A percentile compares a stretch with the other conserved stretches of the same genome.
Evolutionary conservation across 2,113 vertebrate genomes (phyloP).

Genomic region (Pterocles orientalis): DNA sequence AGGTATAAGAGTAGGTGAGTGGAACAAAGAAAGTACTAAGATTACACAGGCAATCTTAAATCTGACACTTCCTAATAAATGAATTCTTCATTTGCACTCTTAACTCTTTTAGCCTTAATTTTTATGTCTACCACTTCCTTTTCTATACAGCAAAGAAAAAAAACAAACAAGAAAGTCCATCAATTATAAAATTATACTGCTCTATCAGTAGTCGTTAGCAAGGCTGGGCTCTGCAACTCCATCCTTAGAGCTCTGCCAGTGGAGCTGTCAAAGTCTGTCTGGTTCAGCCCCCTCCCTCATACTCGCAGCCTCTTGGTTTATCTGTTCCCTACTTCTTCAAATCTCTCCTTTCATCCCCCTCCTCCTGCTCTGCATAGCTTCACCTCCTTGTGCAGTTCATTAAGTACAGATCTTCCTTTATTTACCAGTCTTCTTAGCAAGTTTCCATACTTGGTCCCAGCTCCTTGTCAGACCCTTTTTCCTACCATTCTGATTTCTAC

Average conservation of each 20-base stretch:
- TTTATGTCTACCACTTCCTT: neutral
- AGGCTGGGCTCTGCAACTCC: neutral
- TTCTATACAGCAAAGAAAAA: neutral
- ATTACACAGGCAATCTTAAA: neutral
- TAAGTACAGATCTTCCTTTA: neutral
- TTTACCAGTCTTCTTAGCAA: neutral
- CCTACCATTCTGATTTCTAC: neutral
- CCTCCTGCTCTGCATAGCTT: neutral
- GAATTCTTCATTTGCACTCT: neutral
- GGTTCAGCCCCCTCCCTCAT: neutral
- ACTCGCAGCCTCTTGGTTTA: neutral
- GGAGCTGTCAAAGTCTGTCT: neutral
- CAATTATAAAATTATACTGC: neutral
- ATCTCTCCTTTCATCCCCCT: neutral
- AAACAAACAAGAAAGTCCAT: neutral
- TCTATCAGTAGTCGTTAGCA: neutral
- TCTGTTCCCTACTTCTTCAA: neutral
- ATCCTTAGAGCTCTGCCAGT: neutral
- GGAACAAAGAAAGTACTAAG: neutral
- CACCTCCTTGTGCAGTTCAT: neutral
- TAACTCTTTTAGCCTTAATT: neutral
- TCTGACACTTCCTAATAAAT: neutral
- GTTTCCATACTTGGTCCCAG: neutral
- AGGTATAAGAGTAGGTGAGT: neutral
- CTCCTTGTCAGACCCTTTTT: neutral